Percentiles rank a stretch among this genome's conserved stretches.
These are phyloP conservation scores for Philypnodon macrostomus DNA, from an alignment of 2,797 vertebrate species.

Conservation along the genomic window DNA sequence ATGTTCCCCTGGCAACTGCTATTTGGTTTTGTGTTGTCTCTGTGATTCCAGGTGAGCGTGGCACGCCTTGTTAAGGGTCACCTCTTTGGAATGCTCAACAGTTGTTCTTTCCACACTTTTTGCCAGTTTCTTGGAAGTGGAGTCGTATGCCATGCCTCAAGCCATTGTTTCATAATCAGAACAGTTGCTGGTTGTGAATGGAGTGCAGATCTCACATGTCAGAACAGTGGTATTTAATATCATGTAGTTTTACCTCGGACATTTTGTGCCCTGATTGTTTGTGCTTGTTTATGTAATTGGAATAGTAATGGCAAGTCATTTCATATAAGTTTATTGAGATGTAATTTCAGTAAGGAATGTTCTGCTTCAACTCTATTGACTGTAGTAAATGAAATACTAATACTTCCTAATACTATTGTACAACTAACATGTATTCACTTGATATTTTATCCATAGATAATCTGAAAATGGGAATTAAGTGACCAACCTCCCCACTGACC, in stretches of 20 bases:
- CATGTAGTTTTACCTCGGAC: not conserved
- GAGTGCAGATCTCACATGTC: conserved; percentile 8
- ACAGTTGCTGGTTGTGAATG: conserved; percentile 7
- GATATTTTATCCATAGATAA: not conserved
- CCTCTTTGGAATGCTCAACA: conserved; percentile 55
- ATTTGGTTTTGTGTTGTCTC: conserved; percentile 33
- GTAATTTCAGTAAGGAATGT: not conserved
- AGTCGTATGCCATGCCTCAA: conserved; percentile 39
- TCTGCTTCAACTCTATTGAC: too few species aligned
- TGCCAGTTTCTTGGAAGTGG: conserved; percentile 42
- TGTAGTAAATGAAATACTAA: too few species aligned
- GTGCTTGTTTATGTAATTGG: too few species aligned
- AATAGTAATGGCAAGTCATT: too few species aligned
- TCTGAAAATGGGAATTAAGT: conserved; percentile 3
- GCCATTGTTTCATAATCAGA: conserved; percentile 45
- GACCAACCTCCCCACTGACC: not conserved
- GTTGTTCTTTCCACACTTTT: conserved; percentile 10
- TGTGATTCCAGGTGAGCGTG: conserved; percentile 36
- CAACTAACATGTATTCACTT: too few species aligned
- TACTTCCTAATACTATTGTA: too few species aligned
- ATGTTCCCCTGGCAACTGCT: conserved; percentile 37
- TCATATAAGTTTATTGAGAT: too few species aligned
- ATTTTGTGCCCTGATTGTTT: too few species aligned
- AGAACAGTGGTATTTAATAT: not conserved
- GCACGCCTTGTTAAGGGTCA: conserved; percentile 52